Conservation (phyloP, 2,888 invertebrate genomes). For the Vesta saturnalis region DNA sequence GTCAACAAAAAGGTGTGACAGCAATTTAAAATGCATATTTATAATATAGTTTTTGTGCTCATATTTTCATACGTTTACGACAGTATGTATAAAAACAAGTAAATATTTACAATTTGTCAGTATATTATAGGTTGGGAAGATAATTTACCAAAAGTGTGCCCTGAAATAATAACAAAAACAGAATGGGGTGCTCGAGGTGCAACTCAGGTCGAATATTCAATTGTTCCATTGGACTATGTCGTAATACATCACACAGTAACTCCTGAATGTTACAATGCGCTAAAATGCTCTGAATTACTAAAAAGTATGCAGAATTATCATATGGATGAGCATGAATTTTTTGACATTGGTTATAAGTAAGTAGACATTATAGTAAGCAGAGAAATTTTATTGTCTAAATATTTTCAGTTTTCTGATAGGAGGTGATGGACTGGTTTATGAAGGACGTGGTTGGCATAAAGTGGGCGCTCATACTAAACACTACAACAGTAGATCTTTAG, state of each 20-base stretch:
- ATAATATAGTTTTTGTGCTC: neutral
- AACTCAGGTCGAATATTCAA: slow-evolving; percentile 64
- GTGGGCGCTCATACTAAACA: slow-evolving; percentile 68
- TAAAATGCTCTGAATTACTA: slow-evolving; percentile 60
- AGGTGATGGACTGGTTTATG: slow-evolving; percentile 69
- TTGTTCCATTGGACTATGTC: slow-evolving; percentile 65
- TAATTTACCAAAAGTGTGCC: slow-evolving; percentile 57
- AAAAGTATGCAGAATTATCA: slow-evolving; percentile 66
- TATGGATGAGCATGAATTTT: slow-evolving; percentile 62
- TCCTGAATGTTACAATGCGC: slow-evolving; percentile 60
- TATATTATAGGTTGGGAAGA: neutral
- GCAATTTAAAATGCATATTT: no score
- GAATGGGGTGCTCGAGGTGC: slow-evolving; percentile 70
- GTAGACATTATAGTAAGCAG: slow-evolving; percentile 39
- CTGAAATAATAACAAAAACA: slow-evolving; percentile 65
- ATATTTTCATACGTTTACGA: neutral
- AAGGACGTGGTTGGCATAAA: slow-evolving; percentile 68
- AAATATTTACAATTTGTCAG: neutral
- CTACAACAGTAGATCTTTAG: slow-evolving; percentile 66
- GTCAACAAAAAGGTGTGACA: no score
- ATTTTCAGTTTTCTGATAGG: slow-evolving; percentile 67
- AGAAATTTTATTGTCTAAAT: neutral
- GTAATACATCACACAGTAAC: slow-evolving; percentile 70
- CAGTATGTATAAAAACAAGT: neutral
- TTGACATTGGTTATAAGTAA: slow-evolving; percentile 71